Base-by-base conservation (phyloP, 2,797 vertebrate genomes). In the Danio jaintianensis region DNA sequence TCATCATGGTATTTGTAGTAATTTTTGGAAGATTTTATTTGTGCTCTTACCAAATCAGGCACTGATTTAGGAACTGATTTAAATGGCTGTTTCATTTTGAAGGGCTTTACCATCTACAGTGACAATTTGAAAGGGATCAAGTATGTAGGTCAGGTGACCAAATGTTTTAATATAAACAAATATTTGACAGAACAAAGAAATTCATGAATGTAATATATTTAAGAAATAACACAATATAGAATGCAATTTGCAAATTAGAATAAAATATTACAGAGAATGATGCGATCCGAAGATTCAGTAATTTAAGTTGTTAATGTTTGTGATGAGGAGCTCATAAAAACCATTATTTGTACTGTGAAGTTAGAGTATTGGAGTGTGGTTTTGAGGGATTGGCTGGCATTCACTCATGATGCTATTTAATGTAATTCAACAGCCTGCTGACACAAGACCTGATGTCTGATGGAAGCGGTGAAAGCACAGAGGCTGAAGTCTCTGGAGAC, bases 371-470 rank as follows among this genome's bases (percentile, higher is more conserved):
- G 1, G 4, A 53, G 15, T 68, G 66, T 8, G 9, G 15, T 69
- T 47, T 29, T 6, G 9, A 69, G 9, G 50, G 29, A 15, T 55
- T 55, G n/a, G 4, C 38, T 71, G 38, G 11, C 52, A 0, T 45
- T 72, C 70, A 45, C 38, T 29, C 20, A 56, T 43, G 16, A 45
- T 72, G 18, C 53, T 15, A 72, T 58, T 15, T 72, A 38, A 72
- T 42, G 18, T 72, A 42, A 22, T 72, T 45, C 50, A 71, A 55
- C 68, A 42, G 68, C 36, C 48, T 71, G 48, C 29, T 55, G 50
- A 71, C 52, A 16, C 16, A 0, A 9, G 48, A 69, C 67, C 36
- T 50, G 67, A 53, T 53, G 68, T 20, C 45, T 69, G 22, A 70
- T 55, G 50, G 22, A 13, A 55, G 36, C 50, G 50, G 48, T 2